Evolutionary conservation across 2,797 vertebrate genomes (phyloP).

Genomic region (Fistularia tabacaria): DNA sequence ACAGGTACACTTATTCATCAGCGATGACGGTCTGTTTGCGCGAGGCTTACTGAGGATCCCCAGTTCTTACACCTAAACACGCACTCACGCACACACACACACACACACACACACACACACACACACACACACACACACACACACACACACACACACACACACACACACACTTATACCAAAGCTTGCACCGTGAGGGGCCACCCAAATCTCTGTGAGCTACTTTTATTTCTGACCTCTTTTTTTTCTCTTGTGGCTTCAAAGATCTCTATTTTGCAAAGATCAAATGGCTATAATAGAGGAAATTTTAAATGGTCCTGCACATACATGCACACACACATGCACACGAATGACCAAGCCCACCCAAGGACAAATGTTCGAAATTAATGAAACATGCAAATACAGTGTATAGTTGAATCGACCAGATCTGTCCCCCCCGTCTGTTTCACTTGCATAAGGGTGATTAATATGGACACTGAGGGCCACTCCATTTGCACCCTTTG

Average conservation of each 20-base stretch:
- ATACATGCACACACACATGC: conserved; percentile 20
- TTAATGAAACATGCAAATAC: conserved; percentile 66
- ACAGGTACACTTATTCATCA: conserved; percentile 56
- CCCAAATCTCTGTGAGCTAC: conserved; percentile 41
- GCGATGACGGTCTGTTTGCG: conserved; percentile 38
- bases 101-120: conserved; percentile 16
- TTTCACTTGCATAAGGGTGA: conserved; percentile 44
- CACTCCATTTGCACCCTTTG: conserved; percentile 37
- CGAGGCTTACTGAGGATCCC: conserved; percentile 41
- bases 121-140: conserved; percentile 4
- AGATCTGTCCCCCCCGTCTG: conserved; percentile 25
- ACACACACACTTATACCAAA: conserved; percentile 24
- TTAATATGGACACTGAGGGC: conserved; percentile 37
- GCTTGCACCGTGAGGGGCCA: conserved; percentile 34
- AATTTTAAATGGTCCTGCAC: conserved; percentile 33
- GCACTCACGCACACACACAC: conserved; percentile 6
- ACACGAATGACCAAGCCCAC: conserved; percentile 45
- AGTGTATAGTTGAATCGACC: not conserved
- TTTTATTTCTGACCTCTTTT: conserved; percentile 28
- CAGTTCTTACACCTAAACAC: conserved; percentile 10
- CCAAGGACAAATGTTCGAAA: conserved; percentile 51
- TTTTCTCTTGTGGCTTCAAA: conserved; percentile 39
- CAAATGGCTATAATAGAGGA: conserved; percentile 43
- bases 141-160: conserved; percentile 19
- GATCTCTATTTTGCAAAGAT: conserved; percentile 45